Conservation (phyloP, 2,113 vertebrate genomes). For the Cyphomyrus plagiostoma region DNA sequence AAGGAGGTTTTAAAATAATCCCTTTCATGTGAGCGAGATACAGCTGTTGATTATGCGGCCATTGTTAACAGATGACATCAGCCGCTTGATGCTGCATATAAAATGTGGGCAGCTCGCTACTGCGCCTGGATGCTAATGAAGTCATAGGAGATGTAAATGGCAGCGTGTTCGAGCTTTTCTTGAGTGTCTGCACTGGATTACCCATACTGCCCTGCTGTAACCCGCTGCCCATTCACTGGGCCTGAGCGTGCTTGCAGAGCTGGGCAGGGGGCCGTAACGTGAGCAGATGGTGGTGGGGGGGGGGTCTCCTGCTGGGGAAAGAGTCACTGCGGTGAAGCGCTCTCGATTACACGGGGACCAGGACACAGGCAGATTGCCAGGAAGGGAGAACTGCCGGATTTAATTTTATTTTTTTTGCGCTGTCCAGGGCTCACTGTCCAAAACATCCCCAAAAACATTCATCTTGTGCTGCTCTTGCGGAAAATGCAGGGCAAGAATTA, state of each 20-base stretch:
- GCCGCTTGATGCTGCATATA: background rate
- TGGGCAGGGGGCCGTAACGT: background rate
- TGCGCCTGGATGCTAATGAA: background rate
- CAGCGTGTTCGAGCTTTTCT: background rate
- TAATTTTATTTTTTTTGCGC: too few relatives aligned
- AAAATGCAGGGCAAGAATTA: background rate
- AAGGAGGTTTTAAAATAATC: conserved; percentile 8
- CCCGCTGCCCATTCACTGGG: too few relatives aligned
- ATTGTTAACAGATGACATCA: conserved; percentile 20
- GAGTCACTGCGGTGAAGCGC: too few relatives aligned
- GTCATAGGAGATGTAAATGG: background rate
- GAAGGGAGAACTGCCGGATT: background rate
- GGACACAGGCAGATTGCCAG: background rate
- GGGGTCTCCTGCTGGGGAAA: background rate
- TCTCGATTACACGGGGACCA: background rate
- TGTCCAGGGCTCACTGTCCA: background rate
- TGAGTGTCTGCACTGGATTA: background rate
- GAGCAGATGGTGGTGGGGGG: background rate
- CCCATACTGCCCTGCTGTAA: background rate
- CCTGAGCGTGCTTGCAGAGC: background rate
- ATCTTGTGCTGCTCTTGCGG: background rate
- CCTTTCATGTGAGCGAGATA: conserved; percentile 14
- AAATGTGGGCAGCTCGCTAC: background rate
- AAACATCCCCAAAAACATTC: background rate
- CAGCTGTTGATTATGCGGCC: conserved; percentile 15